Evolutionary conservation across 2,888 invertebrate genomes (phyloP).

Genomic region (Stratiomys singularior): DNA sequence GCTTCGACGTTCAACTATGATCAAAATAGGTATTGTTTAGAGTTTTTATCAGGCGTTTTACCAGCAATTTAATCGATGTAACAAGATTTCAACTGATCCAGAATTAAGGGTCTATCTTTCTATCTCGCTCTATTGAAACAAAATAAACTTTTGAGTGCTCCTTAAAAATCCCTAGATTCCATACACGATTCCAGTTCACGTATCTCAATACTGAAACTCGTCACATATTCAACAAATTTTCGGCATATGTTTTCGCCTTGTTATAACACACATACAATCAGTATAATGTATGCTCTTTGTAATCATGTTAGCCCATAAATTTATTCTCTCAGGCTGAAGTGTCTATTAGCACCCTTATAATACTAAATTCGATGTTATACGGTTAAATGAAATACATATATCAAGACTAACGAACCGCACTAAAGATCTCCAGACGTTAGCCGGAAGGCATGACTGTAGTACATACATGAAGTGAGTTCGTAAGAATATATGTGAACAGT

Average conservation of each 20-base stretch:
- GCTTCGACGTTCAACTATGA: too few relatives aligned
- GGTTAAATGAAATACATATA: slow-evolving; percentile 56
- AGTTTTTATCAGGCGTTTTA: too few relatives aligned
- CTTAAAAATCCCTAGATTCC: too few relatives aligned
- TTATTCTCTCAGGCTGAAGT: slow-evolving; percentile 57
- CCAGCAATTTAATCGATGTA: too few relatives aligned
- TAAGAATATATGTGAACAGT: not conserved
- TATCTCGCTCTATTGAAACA: too few relatives aligned
- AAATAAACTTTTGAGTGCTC: too few relatives aligned
- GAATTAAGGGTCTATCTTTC: too few relatives aligned
- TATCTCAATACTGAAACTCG: too few relatives aligned
- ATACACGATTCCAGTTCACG: too few relatives aligned
- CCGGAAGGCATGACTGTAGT: slow-evolving; percentile 29
- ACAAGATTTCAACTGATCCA: too few relatives aligned
- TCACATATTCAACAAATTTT: slow-evolving; percentile 2
- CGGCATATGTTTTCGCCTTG: slow-evolving; percentile 8
- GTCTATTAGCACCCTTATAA: slow-evolving; percentile 63
- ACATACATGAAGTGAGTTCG: not conserved
- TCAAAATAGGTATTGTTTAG: too few relatives aligned
- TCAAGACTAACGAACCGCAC: slow-evolving; percentile 57
- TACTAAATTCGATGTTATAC: slow-evolving; percentile 56
- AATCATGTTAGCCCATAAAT: slow-evolving; percentile 56
- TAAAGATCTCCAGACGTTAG: slow-evolving; percentile 54
- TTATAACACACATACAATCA: slow-evolving; percentile 21
- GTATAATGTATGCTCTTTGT: slow-evolving; percentile 35